phyloP scores from a whole-genome alignment of 2,113 vertebrate genomes.

The Todiramphus chloris region DNA sequence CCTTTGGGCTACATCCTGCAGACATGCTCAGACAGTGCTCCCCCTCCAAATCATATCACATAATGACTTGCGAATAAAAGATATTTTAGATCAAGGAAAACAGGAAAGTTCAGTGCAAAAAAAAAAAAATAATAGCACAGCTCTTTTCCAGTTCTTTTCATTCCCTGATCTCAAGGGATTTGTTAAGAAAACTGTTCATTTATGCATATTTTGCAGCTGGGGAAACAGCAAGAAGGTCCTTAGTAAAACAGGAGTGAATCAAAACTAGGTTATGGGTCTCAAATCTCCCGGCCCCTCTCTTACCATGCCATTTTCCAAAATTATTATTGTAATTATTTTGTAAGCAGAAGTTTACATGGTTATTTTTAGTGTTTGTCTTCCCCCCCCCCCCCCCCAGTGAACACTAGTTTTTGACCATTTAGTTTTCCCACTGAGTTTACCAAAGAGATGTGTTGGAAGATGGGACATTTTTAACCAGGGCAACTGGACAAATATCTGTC shows the following conservation, averaged over 20 bases:
- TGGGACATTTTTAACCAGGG: neutral
- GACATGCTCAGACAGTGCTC: neutral
- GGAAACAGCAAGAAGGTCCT: neutral
- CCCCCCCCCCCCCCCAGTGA: neutral
- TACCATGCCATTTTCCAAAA: neutral
- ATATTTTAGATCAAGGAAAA: constrained; percentile 3
- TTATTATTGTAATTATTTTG: neutral
- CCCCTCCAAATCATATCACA: neutral
- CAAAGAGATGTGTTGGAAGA: neutral
- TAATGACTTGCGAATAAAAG: neutral
- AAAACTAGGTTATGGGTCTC: neutral
- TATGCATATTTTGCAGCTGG: neutral
- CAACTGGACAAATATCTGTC: constrained; percentile 35
- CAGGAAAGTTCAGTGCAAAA: neutral
- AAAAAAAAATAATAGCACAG: neutral
- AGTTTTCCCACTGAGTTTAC: neutral
- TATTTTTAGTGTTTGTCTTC: neutral
- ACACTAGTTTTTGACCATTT: neutral
- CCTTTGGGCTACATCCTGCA: neutral
- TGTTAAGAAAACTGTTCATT: neutral
- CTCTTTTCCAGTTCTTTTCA: neutral
- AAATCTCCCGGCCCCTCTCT: neutral
- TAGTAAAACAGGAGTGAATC: neutral
- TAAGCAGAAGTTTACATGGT: neutral
- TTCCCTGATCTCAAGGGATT: neutral